Percentiles rank a stretch among this genome's conserved stretches.
Evolutionary conservation across 2,888 invertebrate genomes (phyloP).

Genomic region (Amphimallon solstitiale): DNA sequence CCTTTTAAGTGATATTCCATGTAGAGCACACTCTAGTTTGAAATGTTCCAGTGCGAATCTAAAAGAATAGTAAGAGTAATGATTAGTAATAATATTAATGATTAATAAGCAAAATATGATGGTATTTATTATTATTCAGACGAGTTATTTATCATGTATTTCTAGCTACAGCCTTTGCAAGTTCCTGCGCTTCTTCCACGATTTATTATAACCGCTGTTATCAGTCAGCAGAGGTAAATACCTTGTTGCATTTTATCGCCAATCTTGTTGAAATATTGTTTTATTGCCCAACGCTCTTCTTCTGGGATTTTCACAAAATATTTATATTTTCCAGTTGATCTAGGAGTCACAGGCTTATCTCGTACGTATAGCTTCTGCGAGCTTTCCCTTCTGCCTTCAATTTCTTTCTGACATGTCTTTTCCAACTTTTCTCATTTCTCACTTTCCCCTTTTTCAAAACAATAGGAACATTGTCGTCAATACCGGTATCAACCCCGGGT

Average conservation of each 20-base stretch:
- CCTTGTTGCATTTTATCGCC: slow-evolving; percentile 5
- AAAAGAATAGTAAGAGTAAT: background rate
- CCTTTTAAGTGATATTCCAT: background rate
- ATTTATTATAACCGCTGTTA: slow-evolving; percentile 2
- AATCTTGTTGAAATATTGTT: background rate
- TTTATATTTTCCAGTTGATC: slow-evolving; percentile 1
- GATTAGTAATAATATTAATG: background rate
- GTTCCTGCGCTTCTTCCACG: background rate
- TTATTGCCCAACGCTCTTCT: background rate
- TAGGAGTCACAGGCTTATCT: slow-evolving; percentile 5
- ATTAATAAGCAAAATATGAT: background rate
- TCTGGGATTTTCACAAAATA: slow-evolving; percentile 2
- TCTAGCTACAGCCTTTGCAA: too few species aligned
- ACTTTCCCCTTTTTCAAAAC: slow-evolving; percentile 16
- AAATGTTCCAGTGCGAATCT: too few species aligned
- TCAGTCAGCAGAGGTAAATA: background rate
- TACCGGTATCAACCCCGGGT: background rate
- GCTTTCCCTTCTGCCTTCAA: slow-evolving; percentile 4
- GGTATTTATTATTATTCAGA: slow-evolving; percentile 1
- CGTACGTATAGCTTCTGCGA: slow-evolving; percentile 2
- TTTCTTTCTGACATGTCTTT: slow-evolving; percentile 26
- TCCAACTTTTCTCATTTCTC: slow-evolving; percentile 15
- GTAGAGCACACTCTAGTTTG: slow-evolving; percentile 1
- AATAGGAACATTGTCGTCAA: background rate
- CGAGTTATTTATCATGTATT: background rate